Base-by-base conservation (phyloP, 2,888 invertebrate species). In the Aproaerema taeniolella region DNA sequence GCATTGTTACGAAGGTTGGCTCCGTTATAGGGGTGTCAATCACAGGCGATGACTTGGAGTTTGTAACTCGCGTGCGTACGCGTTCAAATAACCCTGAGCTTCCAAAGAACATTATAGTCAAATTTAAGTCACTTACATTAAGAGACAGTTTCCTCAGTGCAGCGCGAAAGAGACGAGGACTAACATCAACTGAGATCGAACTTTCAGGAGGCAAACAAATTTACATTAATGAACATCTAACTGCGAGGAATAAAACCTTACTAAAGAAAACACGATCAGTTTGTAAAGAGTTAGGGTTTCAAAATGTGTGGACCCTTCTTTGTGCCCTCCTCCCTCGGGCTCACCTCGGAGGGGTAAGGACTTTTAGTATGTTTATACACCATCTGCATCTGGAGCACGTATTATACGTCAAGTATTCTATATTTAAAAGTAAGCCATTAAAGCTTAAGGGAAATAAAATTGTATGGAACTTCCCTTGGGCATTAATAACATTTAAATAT, bases 211-310 rank as follows among this genome's bases (percentile, higher is more conserved):
- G 5, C 4, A 16, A n/a, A 14, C 2, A 31, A n/a, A 8, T 11
- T 8, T 31, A 15, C 15, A 15, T 31, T n/a, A 31, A 31, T 15
- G 31, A 31, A 15, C 31, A 31, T n/a, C 31, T 31, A 5, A 31
- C 31, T 5, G 5, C 24, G 8, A 6, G 1, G 1, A 34, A 34
- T n/a, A 34, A 34, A n/a, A 14, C 7, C 1, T 14, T 34, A 9
- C 14, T 34, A n/a, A 34, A 34, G 25, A 14, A 6, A 1, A 17
- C 25, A 2, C 11, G 25, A 6, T 2, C 14, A 1, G 7, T 13
- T 25, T 34, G 34, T 13, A 25, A 25, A 8, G 34, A 34, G 8
- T 25, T 34, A 25, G 34, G 34, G 34, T 34, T 34, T 25, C 12
- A 2, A 6, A 8, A 25, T 14, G 7, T 24, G 2, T 34, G 34